Evolutionary conservation across 2,888 invertebrate species (phyloP).

Genomic region (Cryptus armator): DNA sequence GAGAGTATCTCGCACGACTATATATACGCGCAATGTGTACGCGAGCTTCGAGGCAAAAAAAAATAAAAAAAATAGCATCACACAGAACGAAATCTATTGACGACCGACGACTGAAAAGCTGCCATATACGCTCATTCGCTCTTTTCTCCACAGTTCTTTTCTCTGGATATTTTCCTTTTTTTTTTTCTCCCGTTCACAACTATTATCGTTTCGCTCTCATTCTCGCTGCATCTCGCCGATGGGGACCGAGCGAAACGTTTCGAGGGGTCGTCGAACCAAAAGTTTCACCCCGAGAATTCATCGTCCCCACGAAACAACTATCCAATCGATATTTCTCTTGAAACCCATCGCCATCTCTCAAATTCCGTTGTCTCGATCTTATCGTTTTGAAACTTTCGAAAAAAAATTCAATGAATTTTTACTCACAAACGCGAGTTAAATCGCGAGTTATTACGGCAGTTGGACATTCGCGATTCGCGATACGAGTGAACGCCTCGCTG

Average conservation of each 20-base stretch:
- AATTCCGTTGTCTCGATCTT: background rate
- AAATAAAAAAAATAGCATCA: conserved; percentile 67
- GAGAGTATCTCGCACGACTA: background rate
- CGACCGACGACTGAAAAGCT: conserved; percentile 70
- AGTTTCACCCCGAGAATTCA: conserved; percentile 6
- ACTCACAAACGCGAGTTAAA: background rate
- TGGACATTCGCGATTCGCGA: background rate
- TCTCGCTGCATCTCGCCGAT: conserved; percentile 10
- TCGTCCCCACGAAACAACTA: background rate
- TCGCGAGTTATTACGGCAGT: background rate
- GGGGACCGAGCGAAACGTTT: conserved; percentile 2
- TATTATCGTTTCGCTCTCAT: conserved; percentile 10
- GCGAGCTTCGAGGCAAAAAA: conserved; percentile 7
- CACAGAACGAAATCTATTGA: conserved; percentile 74
- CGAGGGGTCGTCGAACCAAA: conserved; percentile 24
- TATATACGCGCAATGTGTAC: conserved; percentile 9
- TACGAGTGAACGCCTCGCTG: background rate
- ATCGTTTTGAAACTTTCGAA: background rate
- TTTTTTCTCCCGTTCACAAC: conserved; percentile 30
- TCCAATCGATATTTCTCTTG: background rate
- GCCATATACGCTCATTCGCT: conserved; percentile 57
- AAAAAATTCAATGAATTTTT: background rate
- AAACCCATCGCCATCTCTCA: background rate
- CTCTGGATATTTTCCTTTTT: conserved; percentile 32
- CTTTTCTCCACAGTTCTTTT: conserved; percentile 53